Conservation (phyloP, 2,797 vertebrate species). For the Amblyopsis hoosieri region DNA sequence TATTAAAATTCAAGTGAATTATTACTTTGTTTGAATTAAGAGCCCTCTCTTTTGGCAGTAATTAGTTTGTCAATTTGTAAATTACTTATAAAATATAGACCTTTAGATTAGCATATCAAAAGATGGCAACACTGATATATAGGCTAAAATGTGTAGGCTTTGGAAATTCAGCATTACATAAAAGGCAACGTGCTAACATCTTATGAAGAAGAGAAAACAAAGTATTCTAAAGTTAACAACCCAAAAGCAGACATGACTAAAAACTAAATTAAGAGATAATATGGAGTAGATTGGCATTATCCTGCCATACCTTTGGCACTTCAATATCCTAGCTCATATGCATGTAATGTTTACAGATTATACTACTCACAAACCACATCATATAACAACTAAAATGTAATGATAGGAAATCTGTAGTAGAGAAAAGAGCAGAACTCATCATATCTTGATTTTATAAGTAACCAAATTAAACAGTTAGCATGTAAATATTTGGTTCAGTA, state of each 20-base stretch:
- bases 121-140: conserved; percentile 23
- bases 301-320: too few relatives aligned
- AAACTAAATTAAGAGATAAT: background rate
- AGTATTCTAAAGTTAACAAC: background rate
- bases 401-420: too few relatives aligned
- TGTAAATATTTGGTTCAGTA: too few relatives aligned
- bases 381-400: too few relatives aligned
- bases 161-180: conserved; percentile 41
- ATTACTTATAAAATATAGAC: conserved; percentile 13
- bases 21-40: conserved; percentile 28
- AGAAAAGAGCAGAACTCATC: too few relatives aligned
- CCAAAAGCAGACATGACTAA: conserved; percentile 38
- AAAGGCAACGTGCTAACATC: conserved; percentile 41
- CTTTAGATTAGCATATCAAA: background rate
- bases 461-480: too few relatives aligned
- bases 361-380: too few relatives aligned
- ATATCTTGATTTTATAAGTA: too few relatives aligned
- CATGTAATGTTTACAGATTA: too few relatives aligned
- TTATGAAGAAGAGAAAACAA: conserved; percentile 6
- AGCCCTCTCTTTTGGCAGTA: conserved; percentile 59
- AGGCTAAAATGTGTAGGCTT: conserved; percentile 31
- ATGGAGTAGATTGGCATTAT: too few relatives aligned
- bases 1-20: background rate
- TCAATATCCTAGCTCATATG: too few relatives aligned
- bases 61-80: conserved; percentile 15